phyloP scores from a whole-genome alignment of 2,797 vertebrate genomes.

The Acanthurus leucopareius region DNA sequence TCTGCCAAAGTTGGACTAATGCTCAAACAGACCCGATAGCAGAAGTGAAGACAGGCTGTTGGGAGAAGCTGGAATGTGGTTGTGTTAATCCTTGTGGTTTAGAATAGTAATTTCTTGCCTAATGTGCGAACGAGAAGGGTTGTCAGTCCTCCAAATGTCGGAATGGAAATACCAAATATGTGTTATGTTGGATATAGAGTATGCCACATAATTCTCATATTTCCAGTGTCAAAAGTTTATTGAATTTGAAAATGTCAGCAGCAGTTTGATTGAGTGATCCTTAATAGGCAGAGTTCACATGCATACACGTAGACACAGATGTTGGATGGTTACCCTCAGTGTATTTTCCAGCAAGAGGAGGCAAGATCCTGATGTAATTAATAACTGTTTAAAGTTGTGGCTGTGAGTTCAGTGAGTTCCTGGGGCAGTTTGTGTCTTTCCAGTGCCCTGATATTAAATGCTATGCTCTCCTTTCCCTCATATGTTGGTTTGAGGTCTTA shows the following conservation, averaged over 20 bases:
- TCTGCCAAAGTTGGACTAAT: conserved; percentile 29
- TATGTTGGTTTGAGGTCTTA: background rate
- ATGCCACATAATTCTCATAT: conserved; percentile 31
- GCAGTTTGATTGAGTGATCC: conserved; percentile 46
- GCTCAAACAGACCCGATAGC: conserved; percentile 7
- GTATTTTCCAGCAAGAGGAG: conserved; percentile 56
- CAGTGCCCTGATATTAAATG: conserved; percentile 22
- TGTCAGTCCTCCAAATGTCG: conserved; percentile 37
- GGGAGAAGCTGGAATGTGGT: conserved; percentile 34
- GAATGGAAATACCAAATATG: conserved; percentile 44
- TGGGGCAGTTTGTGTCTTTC: conserved; percentile 27
- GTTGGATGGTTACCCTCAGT: conserved; percentile 21
- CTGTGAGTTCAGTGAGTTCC: conserved; percentile 60
- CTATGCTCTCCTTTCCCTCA: background rate
- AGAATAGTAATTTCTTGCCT: conserved; percentile 39
- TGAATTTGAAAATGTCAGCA: conserved; percentile 50
- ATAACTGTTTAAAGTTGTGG: conserved; percentile 32
- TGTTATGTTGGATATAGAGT: conserved; percentile 38
- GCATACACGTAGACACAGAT: background rate
- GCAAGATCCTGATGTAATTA: conserved; percentile 36
- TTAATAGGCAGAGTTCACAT: background rate
- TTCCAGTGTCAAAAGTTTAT: conserved; percentile 40
- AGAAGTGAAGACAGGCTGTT: conserved; percentile 10
- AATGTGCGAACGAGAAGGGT: conserved; percentile 60
- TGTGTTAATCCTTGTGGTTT: conserved; percentile 43